Conservation (phyloP, 2,888 invertebrate species). For the Perdita meconis region DNA sequence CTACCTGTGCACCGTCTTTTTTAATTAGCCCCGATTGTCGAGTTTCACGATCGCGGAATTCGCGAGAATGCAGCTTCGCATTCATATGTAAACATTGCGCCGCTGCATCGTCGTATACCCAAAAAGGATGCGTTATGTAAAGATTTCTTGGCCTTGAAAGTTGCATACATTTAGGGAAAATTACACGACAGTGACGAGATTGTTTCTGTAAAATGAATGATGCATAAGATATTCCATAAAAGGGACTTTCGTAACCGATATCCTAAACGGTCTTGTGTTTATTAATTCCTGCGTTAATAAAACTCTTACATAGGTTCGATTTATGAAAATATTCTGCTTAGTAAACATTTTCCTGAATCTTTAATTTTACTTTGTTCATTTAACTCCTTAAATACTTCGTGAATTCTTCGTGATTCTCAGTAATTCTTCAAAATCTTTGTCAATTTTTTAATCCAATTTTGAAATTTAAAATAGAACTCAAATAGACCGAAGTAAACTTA, state of each 20-base stretch:
- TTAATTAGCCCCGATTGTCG: neutral
- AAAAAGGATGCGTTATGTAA: constrained; percentile 57
- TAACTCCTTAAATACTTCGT: too few species aligned
- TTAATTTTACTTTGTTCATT: too few species aligned
- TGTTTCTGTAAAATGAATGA: neutral
- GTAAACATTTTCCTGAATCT: too few species aligned
- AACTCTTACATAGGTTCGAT: too few species aligned
- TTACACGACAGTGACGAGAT: constrained; percentile 10
- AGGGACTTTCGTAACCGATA: neutral
- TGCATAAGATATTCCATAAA: neutral
- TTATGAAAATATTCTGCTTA: too few species aligned
- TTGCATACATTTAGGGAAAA: constrained; percentile 41
- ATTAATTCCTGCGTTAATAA: too few species aligned
- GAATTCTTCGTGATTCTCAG: too few species aligned
- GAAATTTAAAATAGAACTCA: too few species aligned
- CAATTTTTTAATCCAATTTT: too few species aligned
- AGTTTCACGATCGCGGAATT: neutral
- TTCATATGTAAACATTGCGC: constrained; percentile 19
- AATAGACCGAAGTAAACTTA: too few species aligned
- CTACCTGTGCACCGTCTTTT: neutral
- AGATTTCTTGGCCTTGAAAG: constrained; percentile 49
- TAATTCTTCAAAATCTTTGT: too few species aligned
- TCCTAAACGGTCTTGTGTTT: too few species aligned
- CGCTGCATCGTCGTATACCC: constrained; percentile 38
- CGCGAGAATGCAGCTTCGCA: neutral